phyloP scores from a whole-genome alignment of 2,797 vertebrate genomes.

The Ctenopoma kingsleyae region DNA sequence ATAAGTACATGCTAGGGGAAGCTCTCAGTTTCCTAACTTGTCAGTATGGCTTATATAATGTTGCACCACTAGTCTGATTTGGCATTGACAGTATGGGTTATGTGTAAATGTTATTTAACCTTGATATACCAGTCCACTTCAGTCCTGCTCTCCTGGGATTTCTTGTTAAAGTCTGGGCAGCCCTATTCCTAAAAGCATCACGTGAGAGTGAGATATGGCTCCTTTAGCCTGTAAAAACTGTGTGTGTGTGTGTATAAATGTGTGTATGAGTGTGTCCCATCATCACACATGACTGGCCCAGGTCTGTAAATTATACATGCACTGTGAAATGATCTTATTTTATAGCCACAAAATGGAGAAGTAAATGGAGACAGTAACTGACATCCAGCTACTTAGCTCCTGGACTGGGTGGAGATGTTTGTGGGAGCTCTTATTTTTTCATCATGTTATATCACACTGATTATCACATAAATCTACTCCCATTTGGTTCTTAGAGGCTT shows the following conservation, averaged over 20 bases:
- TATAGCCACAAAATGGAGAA: conserved; percentile 77
- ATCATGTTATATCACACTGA: conserved; percentile 28
- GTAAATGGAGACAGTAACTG: conserved; percentile 75
- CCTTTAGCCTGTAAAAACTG: conserved; percentile 66
- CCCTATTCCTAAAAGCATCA: conserved; percentile 69
- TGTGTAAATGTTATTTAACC: conserved; percentile 65
- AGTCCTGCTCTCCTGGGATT: conserved; percentile 36
- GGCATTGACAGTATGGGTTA: conserved; percentile 57
- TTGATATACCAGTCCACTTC: conserved; percentile 43
- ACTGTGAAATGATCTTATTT: conserved; percentile 87
- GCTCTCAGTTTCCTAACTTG: conserved; percentile 64
- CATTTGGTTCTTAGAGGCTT: conserved; percentile 9
- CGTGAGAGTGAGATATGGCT: conserved; percentile 67
- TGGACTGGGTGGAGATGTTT: conserved; percentile 66
- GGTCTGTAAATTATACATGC: conserved; percentile 87
- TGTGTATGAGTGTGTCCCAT: conserved; percentile 65
- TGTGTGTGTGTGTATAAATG: conserved; percentile 40
- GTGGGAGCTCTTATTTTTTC: conserved; percentile 24
- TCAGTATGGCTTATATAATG: conserved; percentile 74
- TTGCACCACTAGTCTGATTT: conserved; percentile 63
- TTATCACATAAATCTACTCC: conserved; percentile 24
- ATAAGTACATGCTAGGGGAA: conserved; percentile 53
- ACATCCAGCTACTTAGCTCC: conserved; percentile 68
- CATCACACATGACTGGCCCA: conserved; percentile 80
- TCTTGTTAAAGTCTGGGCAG: conserved; percentile 38